Conservation (phyloP, 2,113 vertebrate species). For the Potamarius usumacintae region DNA sequence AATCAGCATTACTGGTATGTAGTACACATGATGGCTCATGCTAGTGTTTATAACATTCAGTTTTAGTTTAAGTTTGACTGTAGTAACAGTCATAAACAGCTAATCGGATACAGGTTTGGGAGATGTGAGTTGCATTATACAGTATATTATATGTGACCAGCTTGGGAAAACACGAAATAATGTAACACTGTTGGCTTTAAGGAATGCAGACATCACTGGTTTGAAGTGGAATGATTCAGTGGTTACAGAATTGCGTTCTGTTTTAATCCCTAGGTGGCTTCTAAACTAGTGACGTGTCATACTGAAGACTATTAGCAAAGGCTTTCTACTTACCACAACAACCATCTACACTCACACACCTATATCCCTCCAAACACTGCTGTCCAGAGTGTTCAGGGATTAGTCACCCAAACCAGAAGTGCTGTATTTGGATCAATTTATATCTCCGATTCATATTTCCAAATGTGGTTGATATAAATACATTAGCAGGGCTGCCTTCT, state of each 20-base stretch:
- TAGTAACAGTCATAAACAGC: not conserved
- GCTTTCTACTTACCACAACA: not conserved
- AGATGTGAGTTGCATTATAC: not conserved
- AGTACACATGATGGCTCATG: not conserved
- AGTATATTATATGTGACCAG: not conserved
- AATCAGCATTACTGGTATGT: not conserved
- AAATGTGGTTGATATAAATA: too few relatives aligned
- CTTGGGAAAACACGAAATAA: not conserved
- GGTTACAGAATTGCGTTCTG: not conserved
- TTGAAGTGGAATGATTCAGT: not conserved
- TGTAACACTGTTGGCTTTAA: not conserved
- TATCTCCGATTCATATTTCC: too few relatives aligned
- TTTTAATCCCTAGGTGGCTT: not conserved
- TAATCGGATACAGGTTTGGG: not conserved
- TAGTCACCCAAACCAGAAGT: not conserved
- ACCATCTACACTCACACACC: slow-evolving; percentile 17
- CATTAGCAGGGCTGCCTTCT: too few relatives aligned
- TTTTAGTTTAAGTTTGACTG: not conserved
- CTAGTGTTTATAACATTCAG: not conserved
- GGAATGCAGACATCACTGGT: not conserved
- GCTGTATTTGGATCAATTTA: too few relatives aligned
- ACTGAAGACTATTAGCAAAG: not conserved
- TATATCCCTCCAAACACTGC: slow-evolving; percentile 24
- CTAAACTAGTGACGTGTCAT: not conserved
- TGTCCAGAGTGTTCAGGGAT: not conserved